Conservation (phyloP, 1,140 invertebrate species). For the Lineus longissimus region DNA sequence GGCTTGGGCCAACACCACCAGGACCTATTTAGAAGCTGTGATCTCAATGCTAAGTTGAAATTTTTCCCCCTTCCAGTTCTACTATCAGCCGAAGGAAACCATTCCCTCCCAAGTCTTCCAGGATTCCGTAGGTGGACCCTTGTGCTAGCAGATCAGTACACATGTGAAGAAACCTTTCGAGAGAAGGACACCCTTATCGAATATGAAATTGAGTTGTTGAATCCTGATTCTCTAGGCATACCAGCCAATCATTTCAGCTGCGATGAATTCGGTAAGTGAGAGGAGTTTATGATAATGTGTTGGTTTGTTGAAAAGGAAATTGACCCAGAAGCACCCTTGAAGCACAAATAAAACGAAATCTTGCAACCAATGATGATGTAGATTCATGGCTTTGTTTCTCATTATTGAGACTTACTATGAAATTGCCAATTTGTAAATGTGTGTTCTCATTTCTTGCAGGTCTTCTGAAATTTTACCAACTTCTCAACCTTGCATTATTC, state of each 20-base stretch:
- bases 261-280: constrained; percentile 41
- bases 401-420: neutral
- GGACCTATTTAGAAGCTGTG: too few species aligned
- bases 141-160: neutral
- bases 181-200: constrained; percentile 18
- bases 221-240: constrained; percentile 42
- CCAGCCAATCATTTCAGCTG: constrained; percentile 47
- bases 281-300: neutral
- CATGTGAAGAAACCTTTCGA: neutral
- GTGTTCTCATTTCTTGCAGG: constrained; percentile 25
- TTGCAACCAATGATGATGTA: neutral
- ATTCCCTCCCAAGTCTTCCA: neutral
- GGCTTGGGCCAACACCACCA: too few species aligned
- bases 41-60: too few species aligned
- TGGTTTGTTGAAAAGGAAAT: neutral
- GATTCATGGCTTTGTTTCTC: neutral
- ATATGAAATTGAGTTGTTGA: constrained; percentile 39
- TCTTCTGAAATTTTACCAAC: constrained; percentile 44
- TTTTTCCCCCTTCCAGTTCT: too few species aligned
- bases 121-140: neutral
- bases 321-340: neutral
- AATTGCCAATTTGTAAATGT: neutral
- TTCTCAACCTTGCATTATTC: constrained; percentile 43
- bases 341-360: neutral
- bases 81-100: neutral